A percentile compares a stretch with the other conserved stretches of the same genome.
Conservation (phyloP, 92 coral and sea anemone species). For the Epizoanthus stellaris region DNA sequence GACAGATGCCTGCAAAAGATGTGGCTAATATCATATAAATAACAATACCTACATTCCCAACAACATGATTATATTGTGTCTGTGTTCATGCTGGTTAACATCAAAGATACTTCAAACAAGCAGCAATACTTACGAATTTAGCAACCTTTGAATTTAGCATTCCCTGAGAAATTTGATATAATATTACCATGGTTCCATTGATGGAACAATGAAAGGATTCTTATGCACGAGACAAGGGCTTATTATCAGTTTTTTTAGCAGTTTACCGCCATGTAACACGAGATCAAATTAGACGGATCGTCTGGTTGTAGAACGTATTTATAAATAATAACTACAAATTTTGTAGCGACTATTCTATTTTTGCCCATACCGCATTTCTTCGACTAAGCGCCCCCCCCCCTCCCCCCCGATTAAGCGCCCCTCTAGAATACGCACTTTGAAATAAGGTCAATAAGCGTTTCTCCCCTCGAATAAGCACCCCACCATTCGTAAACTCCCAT, state of each 20-base stretch:
- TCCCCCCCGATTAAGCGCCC: no score
- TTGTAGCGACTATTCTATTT: no score
- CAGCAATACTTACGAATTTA: background rate
- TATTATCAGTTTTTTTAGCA: constrained; percentile 22
- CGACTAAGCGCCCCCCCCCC: no score
- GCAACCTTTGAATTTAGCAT: no score
- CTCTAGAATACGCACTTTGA: no score
- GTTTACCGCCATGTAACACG: constrained; percentile 33
- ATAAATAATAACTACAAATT: no score
- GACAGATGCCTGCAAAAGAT: background rate
- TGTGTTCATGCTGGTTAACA: background rate
- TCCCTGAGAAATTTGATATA: constrained; percentile 29
- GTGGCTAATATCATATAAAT: background rate
- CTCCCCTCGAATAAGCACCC: no score
- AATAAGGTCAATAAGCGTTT: no score
- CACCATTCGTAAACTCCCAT: no score
- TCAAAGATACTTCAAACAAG: background rate
- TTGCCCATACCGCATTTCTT: no score
- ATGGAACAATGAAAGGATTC: constrained; percentile 33
- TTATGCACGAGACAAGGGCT: constrained; percentile 35
- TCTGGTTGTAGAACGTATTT: no score
- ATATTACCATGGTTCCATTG: constrained; percentile 7
- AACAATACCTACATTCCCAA: constrained; percentile 33
- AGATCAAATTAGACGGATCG: constrained; percentile 6
- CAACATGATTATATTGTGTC: constrained; percentile 9